phyloP scores from a whole-genome alignment of 2,888 invertebrate species.

The Megamerina dolium region DNA sequence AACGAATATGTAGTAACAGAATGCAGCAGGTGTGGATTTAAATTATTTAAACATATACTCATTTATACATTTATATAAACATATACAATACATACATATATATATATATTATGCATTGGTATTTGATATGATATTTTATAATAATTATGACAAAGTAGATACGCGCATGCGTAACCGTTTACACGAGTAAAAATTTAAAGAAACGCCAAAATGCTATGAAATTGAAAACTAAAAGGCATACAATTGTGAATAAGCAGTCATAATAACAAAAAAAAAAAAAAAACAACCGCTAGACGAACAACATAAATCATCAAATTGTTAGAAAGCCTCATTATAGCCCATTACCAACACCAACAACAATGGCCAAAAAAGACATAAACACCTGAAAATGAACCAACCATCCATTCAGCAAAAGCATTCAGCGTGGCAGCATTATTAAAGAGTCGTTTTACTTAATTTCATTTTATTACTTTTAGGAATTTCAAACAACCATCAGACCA shows the following conservation, averaged over 20 bases:
- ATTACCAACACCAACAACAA: conserved; percentile 34
- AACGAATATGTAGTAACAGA: too few species aligned
- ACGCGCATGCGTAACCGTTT: conserved; percentile 9
- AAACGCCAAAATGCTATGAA: not conserved
- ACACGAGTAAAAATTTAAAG: not conserved
- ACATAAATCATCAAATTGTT: conserved; percentile 42
- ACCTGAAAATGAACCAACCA: not conserved
- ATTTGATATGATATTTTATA: conserved; percentile 37
- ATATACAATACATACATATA: not conserved
- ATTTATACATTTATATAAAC: too few species aligned
- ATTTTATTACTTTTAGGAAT: conserved; percentile 40
- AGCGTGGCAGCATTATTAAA: conserved; percentile 28
- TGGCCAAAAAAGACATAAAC: conserved; percentile 3
- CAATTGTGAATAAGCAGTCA: not conserved
- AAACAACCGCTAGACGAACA: conserved; percentile 32
- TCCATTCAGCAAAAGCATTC: not conserved
- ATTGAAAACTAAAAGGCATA: not conserved
- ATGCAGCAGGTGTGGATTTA: conserved; percentile 36
- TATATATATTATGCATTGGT: not conserved
- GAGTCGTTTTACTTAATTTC: conserved; percentile 42
- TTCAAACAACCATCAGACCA: too few species aligned
- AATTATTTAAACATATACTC: conserved; percentile 22
- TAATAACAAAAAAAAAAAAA: not conserved
- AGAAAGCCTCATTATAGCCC: conserved; percentile 38
- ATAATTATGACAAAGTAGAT: conserved; percentile 14